Percentiles rank a stretch among this genome's conserved stretches.
phyloP scores from a whole-genome alignment of 2,888 invertebrate species.

The Silvanus unidentatus region DNA sequence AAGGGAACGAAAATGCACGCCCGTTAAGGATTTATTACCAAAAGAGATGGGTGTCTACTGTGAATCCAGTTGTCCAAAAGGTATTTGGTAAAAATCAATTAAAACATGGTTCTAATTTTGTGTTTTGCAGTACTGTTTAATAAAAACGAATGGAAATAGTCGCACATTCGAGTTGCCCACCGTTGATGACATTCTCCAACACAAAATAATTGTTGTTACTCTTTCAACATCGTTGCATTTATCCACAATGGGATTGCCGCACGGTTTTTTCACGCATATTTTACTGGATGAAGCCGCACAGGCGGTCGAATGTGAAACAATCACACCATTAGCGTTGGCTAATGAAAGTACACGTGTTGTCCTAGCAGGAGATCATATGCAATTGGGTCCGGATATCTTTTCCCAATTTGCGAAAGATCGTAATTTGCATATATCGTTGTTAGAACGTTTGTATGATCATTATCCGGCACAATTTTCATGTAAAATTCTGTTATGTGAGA shows the following conservation, averaged over 20 bases:
- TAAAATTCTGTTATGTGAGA: constrained; percentile 74
- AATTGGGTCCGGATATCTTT: constrained; percentile 75
- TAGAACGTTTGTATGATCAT: constrained; percentile 71
- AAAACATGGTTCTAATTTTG: too few species aligned
- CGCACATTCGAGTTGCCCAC: constrained; percentile 63
- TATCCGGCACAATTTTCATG: constrained; percentile 70
- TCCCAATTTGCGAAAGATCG: constrained; percentile 67
- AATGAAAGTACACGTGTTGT: constrained; percentile 67
- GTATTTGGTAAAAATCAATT: constrained; percentile 36
- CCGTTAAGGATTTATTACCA: constrained; percentile 76
- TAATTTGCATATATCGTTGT: constrained; percentile 64
- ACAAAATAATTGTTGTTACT: constrained; percentile 72
- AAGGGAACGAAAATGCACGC: constrained; percentile 58
- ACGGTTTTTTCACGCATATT: constrained; percentile 73
- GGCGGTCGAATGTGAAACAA: constrained; percentile 78
- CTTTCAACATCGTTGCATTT: constrained; percentile 72
- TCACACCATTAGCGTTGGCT: constrained; percentile 72
- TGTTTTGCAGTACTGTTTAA: constrained; percentile 63
- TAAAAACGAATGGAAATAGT: constrained; percentile 52
- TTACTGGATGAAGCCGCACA: constrained; percentile 83
- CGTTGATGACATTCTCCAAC: constrained; percentile 62
- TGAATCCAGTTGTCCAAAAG: constrained; percentile 63
- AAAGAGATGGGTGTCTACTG: constrained; percentile 72
- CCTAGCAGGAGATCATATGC: constrained; percentile 81
- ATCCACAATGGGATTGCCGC: constrained; percentile 60